Percentiles rank a stretch among this genome's conserved stretches.
phyloP scores from a whole-genome alignment of 1,140 invertebrate genomes.

The Drosophila bipectinata region DNA sequence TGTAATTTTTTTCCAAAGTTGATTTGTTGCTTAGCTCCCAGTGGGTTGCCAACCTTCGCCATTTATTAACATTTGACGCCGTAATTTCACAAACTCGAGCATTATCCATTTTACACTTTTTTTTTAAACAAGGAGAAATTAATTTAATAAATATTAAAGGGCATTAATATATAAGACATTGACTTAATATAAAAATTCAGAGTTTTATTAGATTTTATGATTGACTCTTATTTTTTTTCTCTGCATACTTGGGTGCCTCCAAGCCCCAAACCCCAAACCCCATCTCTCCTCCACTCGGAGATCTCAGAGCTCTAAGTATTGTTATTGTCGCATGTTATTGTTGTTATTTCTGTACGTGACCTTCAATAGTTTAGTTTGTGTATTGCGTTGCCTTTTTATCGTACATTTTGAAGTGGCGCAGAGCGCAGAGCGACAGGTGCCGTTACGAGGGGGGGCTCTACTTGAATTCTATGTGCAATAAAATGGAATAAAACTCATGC shows the following conservation, averaged over 20 bases:
- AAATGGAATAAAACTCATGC: conserved; percentile 55
- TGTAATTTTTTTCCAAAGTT: conserved; percentile 36
- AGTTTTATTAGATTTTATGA: not conserved
- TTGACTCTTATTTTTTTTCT: not conserved
- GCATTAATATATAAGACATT: not conserved
- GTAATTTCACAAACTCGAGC: conserved; percentile 59
- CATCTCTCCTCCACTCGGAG: conserved; percentile 11
- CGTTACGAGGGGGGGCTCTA: conserved; percentile 16
- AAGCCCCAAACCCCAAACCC: too few species aligned
- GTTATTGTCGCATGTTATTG: conserved; percentile 52
- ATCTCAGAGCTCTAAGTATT: conserved; percentile 26
- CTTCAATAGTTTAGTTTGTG: conserved; percentile 67
- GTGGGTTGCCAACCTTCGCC: conserved; percentile 63
- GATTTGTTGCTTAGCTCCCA: conserved; percentile 37
- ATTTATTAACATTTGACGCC: conserved; percentile 82
- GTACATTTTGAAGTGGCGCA: conserved; percentile 48
- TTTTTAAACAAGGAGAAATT: not conserved
- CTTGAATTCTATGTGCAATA: conserved; percentile 62
- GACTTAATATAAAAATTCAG: not conserved
- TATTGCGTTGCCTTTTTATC: conserved; percentile 76
- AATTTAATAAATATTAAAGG: not conserved
- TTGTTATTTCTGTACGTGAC: conserved; percentile 69
- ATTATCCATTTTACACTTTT: not conserved
- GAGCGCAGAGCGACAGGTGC: conserved; percentile 8
- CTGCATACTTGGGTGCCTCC: not conserved